Evolutionary conservation across 2,888 invertebrate genomes (phyloP), one percentile per base, ranked within the genome.

Genomic region (Drosophila putrida): DNA sequence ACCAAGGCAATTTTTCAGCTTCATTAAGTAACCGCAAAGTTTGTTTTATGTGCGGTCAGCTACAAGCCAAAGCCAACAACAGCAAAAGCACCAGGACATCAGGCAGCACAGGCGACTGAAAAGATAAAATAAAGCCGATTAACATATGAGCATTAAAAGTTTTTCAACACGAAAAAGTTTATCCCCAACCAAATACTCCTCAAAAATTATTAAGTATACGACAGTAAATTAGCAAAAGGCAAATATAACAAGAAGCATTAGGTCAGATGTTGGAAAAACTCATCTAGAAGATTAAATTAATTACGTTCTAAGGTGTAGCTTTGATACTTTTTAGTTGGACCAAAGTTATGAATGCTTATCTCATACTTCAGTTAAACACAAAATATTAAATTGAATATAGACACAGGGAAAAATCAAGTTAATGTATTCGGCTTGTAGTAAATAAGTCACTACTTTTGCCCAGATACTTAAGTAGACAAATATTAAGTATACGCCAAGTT

Each of bases 11-110:
- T 82, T 85, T 85, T 85, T 84, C 85, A 84, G 88, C 78, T 87
- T 82, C 82, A 85, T 85, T 84, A 87, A 84, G 80, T 75, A 84
- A 78, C 85, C 88, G 73, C 88, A 87, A 82, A 85, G 84, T 84
- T 87, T 84, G 74, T 85, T 82, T 82, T 80, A 82, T 82, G 75
- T 78, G 82, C 71, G 80, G 85, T 74, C 63, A 74, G 74, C 64
- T 62, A 66, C 67, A 75, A 76, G 64, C 65, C 61, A 78, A 53
- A 53, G 31, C 41, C 62, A 39, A 15, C 38, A 8, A 13, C 36
- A 25, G n/a, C 25, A n/a, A n/a, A n/a, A 36, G 28, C 38, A 25
- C 11, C 54, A 49, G 20, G 44, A 46, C 39, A 41, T n/a, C 49
- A 47, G 20, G 28, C 59, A 41, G 54, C 44, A 31, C 8, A 55